These are phyloP conservation scores for Diachrysia chrysitis DNA, from an alignment of 2,888 invertebrate genomes.

Conservation along the genomic window DNA sequence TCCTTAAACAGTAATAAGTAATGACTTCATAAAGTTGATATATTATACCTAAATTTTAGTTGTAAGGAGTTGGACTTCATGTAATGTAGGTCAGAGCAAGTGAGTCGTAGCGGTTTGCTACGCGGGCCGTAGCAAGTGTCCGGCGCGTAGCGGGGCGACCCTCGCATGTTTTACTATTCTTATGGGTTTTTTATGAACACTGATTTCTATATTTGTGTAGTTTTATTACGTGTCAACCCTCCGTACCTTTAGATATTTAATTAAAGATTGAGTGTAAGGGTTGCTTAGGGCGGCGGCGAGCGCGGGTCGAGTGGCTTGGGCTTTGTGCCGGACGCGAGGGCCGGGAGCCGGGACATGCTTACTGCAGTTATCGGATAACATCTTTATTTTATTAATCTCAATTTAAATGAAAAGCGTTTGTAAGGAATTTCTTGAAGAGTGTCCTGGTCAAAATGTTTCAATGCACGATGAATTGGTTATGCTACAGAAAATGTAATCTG, in stretches of 20 bases:
- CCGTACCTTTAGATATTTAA: slow-evolving; percentile 63
- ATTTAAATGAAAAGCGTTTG: slow-evolving; percentile 19
- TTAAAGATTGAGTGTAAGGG: slow-evolving; percentile 67
- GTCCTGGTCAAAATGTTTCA: neutral
- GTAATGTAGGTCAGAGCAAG: neutral
- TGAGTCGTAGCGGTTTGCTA: slow-evolving; percentile 35
- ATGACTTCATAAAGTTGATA: neutral
- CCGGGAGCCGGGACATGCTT: slow-evolving; percentile 27
- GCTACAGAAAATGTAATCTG: no score
- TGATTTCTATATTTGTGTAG: slow-evolving; percentile 73
- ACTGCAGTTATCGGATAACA: slow-evolving; percentile 55
- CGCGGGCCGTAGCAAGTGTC: slow-evolving; percentile 40
- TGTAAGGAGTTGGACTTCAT: neutral
- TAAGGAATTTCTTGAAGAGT: neutral
- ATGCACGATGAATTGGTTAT: no score
- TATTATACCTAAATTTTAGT: neutral
- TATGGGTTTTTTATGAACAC: slow-evolving; percentile 69
- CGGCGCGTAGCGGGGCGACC: slow-evolving; percentile 40
- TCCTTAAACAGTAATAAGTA: neutral
- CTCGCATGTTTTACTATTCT: slow-evolving; percentile 57
- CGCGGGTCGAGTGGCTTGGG: slow-evolving; percentile 15
- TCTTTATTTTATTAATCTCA: slow-evolving; percentile 57
- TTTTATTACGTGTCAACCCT: slow-evolving; percentile 61
- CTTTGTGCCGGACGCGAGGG: slow-evolving; percentile 33
- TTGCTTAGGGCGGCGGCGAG: slow-evolving; percentile 35